Conservation (phyloP, 2,797 vertebrate genomes). For the Brachyalestes nurse region DNA sequence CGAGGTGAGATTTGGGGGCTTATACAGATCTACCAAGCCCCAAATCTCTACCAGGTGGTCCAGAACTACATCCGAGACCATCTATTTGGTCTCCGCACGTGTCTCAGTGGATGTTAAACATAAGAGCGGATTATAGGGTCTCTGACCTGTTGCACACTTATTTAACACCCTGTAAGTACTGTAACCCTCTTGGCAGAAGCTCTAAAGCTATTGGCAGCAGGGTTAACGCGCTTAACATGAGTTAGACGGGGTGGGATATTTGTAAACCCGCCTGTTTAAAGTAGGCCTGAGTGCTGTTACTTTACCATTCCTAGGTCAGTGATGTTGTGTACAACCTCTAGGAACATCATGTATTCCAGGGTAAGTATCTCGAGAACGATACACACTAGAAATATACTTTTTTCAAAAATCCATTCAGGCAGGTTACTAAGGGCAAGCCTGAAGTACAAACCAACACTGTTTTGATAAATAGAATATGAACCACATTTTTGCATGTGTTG, state of each 20-base stretch:
- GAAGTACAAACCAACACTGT: neutral
- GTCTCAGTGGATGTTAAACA: slow-evolving; percentile 29
- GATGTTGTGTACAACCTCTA: too few relatives aligned
- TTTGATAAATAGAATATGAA: neutral
- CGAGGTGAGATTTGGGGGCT: slow-evolving; percentile 16
- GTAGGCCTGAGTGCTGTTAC: slow-evolving; percentile 34
- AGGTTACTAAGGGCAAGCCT: too few relatives aligned
- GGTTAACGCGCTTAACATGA: slow-evolving; percentile 44
- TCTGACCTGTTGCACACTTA: slow-evolving; percentile 46
- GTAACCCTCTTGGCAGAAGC: slow-evolving; percentile 44
- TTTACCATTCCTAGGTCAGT: neutral
- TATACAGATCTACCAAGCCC: slow-evolving; percentile 41
- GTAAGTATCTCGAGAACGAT: too few relatives aligned
- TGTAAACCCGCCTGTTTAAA: slow-evolving; percentile 32
- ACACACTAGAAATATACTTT: too few relatives aligned
- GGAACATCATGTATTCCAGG: too few relatives aligned
- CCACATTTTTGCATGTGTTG: neutral
- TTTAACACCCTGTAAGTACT: slow-evolving; percentile 47
- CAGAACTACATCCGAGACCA: slow-evolving; percentile 10
- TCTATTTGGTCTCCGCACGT: slow-evolving; percentile 14
- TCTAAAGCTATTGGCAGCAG: slow-evolving; percentile 33
- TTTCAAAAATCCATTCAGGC: too few relatives aligned
- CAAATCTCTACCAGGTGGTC: slow-evolving; percentile 55
- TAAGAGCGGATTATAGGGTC: slow-evolving; percentile 47
- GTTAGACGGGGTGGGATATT: slow-evolving; percentile 25